Base-by-base conservation (phyloP, 2,888 invertebrate species). In the Phengaris arion region DNA sequence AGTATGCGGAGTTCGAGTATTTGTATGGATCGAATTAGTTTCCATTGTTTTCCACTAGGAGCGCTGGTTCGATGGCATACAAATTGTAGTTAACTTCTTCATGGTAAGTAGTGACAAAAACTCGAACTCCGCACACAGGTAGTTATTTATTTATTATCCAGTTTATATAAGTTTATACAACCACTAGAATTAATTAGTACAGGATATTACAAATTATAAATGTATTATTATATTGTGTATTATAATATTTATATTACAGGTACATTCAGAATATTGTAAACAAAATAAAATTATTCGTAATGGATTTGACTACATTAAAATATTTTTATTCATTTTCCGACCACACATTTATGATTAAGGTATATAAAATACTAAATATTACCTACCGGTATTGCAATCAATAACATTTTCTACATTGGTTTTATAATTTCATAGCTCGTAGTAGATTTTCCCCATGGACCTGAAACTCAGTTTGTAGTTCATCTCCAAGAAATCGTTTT, bases 401-500 rank as follows among this genome's bases (percentile, higher is more conserved):
- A 52, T 12, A 52, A 9, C 10, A 12, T 35, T 64, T 64, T 45
- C 6, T 12, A 13, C 64, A 64, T 12, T 64, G 13, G 35, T 45
- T 64, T 59, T 13, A 64, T 35, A 45, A 45, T 12, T 64, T 13
- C 35, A 64, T 45, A 64, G 64, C 35, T 64, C 2, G 35, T 48
- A 48, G 57, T 9, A 22, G 35, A 45, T 12, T 45, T 22, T 45
- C 35, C 35, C 64, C 12, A 2, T 45, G 13, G 64, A 64, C 35
- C 35, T 35, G 35, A 64, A 64, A 64, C 64, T 64, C 64, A 35
- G 35, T 64, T 64, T 64, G 35, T 64, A 64, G 35, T 64, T 64
- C 35, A 64, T 64, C 35, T 64, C 35, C 64, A 45, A 64, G 64
- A 64, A 64, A 64, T 64, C 64, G 64, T 35, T 64, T 64, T 64